Conservation (phyloP, 37 sponge, comb jelly and placozoan genomes). For the Halisarca cf. caerulea region DNA sequence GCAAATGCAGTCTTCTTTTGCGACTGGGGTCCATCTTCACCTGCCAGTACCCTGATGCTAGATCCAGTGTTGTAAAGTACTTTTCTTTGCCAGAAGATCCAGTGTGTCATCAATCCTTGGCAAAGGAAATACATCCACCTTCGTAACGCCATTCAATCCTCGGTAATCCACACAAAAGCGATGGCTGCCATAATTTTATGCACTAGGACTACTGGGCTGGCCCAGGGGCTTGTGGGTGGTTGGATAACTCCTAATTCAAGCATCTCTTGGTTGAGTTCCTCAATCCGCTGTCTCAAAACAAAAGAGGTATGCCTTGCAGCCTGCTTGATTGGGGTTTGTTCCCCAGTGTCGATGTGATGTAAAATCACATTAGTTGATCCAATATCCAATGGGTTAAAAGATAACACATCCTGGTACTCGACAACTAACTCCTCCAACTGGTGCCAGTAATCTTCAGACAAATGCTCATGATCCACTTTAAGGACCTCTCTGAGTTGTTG, state of each 20-base stretch:
- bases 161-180: too few species aligned
- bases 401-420: constrained; percentile 34
- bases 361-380: neutral
- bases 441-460: neutral
- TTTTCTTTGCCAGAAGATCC: too few species aligned
- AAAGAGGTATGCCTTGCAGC: constrained; percentile 26
- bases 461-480: too few species aligned
- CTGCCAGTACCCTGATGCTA: too few species aligned
- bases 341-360: constrained; percentile 40
- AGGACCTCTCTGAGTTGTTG: too few species aligned
- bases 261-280: constrained; percentile 22
- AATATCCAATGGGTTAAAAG: constrained; percentile 7
- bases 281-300: constrained; percentile 15
- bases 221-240: constrained; percentile 42
- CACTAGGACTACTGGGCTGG: constrained; percentile 37
- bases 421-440: constrained; percentile 6
- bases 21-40: too few species aligned
- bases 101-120: too few species aligned
- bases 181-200: constrained; percentile 32
- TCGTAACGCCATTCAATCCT: too few species aligned
- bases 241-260: constrained; percentile 40
- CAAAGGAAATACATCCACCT: too few species aligned
- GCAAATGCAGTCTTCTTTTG: too few species aligned
- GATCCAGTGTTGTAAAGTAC: too few species aligned
- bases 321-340: constrained; percentile 23